These are phyloP conservation scores for Pyrocoelia pectoralis DNA, from an alignment of 2,888 invertebrate genomes.

Conservation along the genomic window DNA sequence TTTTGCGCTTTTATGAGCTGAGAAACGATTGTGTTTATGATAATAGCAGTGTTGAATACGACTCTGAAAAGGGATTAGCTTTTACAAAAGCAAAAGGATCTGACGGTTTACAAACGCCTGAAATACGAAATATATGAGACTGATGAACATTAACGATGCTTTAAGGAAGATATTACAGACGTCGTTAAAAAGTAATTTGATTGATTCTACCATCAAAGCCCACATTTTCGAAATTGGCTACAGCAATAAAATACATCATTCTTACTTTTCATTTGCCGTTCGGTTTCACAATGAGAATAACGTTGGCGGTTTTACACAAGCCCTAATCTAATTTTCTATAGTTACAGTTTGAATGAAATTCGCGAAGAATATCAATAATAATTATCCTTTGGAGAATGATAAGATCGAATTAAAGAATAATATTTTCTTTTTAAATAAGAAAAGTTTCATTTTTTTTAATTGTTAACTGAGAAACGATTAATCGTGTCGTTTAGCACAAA, in stretches of 20 bases:
- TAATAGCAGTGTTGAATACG: slow-evolving; percentile 27
- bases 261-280: slow-evolving; percentile 5
- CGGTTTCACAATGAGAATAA: neutral
- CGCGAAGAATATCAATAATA: neutral
- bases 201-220: slow-evolving; percentile 14
- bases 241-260: slow-evolving; percentile 3
- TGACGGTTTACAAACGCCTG: slow-evolving; percentile 15
- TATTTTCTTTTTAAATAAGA: neutral
- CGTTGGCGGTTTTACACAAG: neutral
- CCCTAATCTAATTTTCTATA: neutral
- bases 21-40: slow-evolving; percentile 28
- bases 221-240: slow-evolving; percentile 7
- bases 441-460: neutral
- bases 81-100: slow-evolving; percentile 21
- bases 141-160: slow-evolving; percentile 11
- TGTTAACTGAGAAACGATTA: too few relatives aligned
- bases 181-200: slow-evolving; percentile 22
- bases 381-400: neutral
- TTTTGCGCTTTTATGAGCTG: slow-evolving; percentile 25
- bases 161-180: slow-evolving; percentile 13
- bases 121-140: slow-evolving; percentile 13
- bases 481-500: too few relatives aligned
- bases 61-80: slow-evolving; percentile 23
- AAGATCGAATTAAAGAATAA: neutral
- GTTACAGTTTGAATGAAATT: neutral